These are phyloP conservation scores for Epinephelus malabaricus DNA, from an alignment of 2,797 vertebrate genomes.

Conservation along the genomic window DNA sequence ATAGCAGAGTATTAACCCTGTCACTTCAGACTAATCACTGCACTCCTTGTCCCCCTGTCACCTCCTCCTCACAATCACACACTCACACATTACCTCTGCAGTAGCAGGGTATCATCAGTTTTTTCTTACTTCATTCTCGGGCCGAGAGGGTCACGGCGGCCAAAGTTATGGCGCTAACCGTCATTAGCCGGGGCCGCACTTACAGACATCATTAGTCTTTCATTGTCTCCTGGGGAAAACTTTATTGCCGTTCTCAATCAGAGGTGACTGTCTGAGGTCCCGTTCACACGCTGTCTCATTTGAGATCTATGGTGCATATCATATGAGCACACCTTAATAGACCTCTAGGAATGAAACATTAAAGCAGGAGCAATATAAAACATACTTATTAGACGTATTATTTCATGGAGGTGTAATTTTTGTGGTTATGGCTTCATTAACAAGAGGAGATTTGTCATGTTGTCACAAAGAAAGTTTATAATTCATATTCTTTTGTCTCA, in stretches of 20 bases:
- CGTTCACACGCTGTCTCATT: conserved; percentile 49
- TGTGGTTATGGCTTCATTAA: conserved; percentile 43
- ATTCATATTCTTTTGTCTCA: background rate
- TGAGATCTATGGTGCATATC: conserved; percentile 57
- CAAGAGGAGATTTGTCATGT: conserved; percentile 36
- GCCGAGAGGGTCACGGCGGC: conserved; percentile 40
- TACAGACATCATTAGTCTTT: conserved; percentile 76
- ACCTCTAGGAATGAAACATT: conserved; percentile 38
- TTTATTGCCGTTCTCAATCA: conserved; percentile 63
- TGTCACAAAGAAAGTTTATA: conserved; percentile 17
- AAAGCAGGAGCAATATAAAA: conserved; percentile 35
- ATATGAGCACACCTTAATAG: conserved; percentile 49
- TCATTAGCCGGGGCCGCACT: conserved; percentile 3
- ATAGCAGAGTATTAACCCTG: conserved; percentile 61
- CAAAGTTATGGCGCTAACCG: conserved; percentile 34
- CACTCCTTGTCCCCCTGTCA: conserved; percentile 40
- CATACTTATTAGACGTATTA: conserved; percentile 23
- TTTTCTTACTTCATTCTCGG: conserved; percentile 20
- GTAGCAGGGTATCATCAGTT: conserved; percentile 29
- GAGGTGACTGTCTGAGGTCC: conserved; percentile 44
- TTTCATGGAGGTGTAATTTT: conserved; percentile 47
- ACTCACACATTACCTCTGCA: conserved; percentile 16
- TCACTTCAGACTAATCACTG: conserved; percentile 68
- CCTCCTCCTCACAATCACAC: conserved; percentile 54
- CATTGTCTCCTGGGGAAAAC: conserved; percentile 57